Percentiles rank a stretch among this genome's conserved stretches.
Evolutionary conservation across 2,113 vertebrate genomes (phyloP).

Genomic region (Promerops cafer): DNA sequence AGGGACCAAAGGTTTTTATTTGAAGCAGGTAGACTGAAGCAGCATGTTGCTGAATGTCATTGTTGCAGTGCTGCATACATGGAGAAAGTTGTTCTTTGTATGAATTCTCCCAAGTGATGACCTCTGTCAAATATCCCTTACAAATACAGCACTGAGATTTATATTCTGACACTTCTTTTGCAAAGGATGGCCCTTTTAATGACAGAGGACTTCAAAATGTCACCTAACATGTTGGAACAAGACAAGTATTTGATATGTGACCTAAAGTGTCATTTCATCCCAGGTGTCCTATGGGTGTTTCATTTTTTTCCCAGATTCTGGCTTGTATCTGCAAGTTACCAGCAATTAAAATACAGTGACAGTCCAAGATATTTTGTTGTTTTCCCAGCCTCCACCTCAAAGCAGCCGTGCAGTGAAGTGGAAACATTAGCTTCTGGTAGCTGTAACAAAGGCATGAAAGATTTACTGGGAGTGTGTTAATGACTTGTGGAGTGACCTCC

Average conservation of each 20-base stretch:
- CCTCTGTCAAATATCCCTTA: neutral
- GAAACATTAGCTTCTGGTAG: neutral
- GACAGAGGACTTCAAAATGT: neutral
- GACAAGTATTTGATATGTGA: neutral
- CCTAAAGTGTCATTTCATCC: neutral
- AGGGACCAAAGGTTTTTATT: neutral
- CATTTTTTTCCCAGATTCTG: neutral
- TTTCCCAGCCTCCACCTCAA: neutral
- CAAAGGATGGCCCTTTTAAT: neutral
- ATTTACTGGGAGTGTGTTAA: neutral
- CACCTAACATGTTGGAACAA: neutral
- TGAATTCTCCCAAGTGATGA: neutral
- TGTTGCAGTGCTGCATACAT: neutral
- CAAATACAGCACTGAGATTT: neutral
- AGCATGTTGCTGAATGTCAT: neutral
- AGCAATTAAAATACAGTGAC: neutral
- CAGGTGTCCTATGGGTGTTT: neutral
- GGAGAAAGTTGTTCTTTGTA: neutral
- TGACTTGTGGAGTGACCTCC: neutral
- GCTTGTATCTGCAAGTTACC: neutral
- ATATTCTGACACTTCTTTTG: neutral
- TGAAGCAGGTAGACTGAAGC: neutral
- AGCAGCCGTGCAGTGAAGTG: neutral
- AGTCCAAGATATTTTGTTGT: neutral
- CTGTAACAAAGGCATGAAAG: neutral